These are phyloP conservation scores for Aegypius monachus DNA, from an alignment of 2,113 vertebrate genomes.

Conservation along the genomic window DNA sequence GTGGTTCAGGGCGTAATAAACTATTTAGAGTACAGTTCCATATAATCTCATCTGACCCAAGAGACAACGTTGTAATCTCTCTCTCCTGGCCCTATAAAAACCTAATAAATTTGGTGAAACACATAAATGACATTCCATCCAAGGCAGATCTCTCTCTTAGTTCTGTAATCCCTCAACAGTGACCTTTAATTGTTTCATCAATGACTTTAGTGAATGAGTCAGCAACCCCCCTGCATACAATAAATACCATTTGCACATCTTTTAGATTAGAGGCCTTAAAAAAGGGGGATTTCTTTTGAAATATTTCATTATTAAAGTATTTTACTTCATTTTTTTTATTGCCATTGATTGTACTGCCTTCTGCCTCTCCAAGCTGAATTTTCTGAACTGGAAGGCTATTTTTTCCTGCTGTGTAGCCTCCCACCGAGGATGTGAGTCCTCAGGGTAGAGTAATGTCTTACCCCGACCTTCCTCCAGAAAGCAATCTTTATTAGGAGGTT, in stretches of 20 bases:
- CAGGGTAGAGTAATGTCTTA: background rate
- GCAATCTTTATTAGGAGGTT: background rate
- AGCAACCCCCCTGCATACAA: background rate
- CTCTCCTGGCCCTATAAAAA: slow-evolving; percentile 14
- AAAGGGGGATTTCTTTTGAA: background rate
- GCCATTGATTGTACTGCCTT: background rate
- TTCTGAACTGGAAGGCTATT: background rate
- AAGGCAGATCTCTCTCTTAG: background rate
- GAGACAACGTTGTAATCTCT: background rate
- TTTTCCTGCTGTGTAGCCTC: background rate
- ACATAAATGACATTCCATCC: background rate
- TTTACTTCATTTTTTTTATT: background rate
- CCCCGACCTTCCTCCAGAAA: background rate
- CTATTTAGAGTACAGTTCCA: background rate
- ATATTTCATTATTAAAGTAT: background rate
- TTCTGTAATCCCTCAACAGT: background rate
- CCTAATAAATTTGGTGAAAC: background rate
- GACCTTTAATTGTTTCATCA: background rate
- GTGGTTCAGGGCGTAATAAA: slow-evolving; percentile 16
- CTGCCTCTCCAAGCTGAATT: background rate
- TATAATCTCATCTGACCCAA: slow-evolving; percentile 21
- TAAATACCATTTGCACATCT: background rate
- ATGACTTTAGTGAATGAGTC: background rate
- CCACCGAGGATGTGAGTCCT: background rate
- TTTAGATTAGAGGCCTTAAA: background rate